phyloP scores from a whole-genome alignment of 2,888 invertebrate species.

The Protonemura montana region DNA sequence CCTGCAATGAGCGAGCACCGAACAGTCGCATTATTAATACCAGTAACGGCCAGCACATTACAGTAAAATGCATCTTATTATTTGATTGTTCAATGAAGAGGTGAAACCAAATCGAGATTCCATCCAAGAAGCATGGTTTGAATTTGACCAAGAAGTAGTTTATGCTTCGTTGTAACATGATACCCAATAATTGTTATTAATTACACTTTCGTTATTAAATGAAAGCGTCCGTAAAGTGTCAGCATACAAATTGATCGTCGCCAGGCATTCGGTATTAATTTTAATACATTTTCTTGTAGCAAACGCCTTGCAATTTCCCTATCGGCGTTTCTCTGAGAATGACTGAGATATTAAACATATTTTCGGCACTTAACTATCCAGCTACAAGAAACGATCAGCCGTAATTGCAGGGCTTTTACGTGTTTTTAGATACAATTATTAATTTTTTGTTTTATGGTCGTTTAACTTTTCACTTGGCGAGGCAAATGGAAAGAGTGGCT shows the following conservation, averaged over 20 bases:
- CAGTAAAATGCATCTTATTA: no score
- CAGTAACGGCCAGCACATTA: not conserved
- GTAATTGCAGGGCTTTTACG: constrained; percentile 12
- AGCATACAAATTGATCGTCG: not conserved
- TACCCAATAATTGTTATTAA: not conserved
- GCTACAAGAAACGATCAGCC: not conserved
- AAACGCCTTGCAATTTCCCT: constrained; percentile 12
- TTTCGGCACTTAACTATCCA: not conserved
- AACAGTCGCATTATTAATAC: not conserved
- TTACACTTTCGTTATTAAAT: constrained; percentile 7
- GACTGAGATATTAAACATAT: constrained; percentile 12
- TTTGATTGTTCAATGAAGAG: no score
- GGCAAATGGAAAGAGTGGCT: not conserved
- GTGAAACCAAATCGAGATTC: not conserved
- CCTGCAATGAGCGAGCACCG: not conserved
- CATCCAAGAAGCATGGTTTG: not conserved
- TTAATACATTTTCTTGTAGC: not conserved
- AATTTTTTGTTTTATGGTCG: constrained; percentile 5
- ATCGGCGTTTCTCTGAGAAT: constrained; percentile 1
- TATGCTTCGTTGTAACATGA: not conserved
- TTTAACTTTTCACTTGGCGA: not conserved
- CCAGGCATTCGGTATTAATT: constrained; percentile 5
- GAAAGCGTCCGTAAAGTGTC: not conserved
- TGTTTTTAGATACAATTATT: constrained; percentile 12
- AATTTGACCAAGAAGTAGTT: not conserved